A percentile compares a stretch with the other conserved stretches of the same genome.
Conservation (phyloP, 2,113 vertebrate genomes). For the Pelmatolapia mariae region DNA sequence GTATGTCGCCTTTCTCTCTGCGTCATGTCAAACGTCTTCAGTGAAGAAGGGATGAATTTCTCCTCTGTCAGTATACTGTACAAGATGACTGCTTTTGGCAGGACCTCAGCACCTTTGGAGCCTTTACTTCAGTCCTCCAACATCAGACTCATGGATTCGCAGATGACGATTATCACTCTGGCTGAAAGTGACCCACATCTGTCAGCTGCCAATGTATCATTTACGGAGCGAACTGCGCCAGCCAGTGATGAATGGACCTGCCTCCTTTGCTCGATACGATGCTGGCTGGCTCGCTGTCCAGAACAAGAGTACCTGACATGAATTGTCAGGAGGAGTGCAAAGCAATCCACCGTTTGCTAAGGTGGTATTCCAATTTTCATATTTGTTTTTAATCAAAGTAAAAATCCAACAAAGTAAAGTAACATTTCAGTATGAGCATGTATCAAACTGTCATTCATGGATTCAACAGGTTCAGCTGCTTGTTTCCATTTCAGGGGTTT, state of each 20-base stretch:
- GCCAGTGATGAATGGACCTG: conserved; percentile 59
- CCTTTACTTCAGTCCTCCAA: neutral
- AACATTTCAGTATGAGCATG: neutral
- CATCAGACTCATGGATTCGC: neutral
- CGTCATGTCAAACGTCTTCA: neutral
- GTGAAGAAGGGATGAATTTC: neutral
- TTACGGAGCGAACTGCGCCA: conserved; percentile 8
- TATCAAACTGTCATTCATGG: neutral
- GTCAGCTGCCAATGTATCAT: conserved; percentile 49
- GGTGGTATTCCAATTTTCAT: neutral
- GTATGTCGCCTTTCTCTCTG: neutral
- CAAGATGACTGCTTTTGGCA: neutral
- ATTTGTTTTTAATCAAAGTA: neutral
- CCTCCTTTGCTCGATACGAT: conserved; percentile 27
- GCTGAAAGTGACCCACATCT: conserved; percentile 52
- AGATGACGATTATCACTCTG: conserved; percentile 14
- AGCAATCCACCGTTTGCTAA: neutral
- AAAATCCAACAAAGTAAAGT: neutral
- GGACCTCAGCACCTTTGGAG: neutral
- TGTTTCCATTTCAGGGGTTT: neutral
- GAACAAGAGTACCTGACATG: neutral
- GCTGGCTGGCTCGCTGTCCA: conserved; percentile 16
- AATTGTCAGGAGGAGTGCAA: neutral
- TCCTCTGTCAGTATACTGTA: neutral
- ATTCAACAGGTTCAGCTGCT: neutral